These are phyloP conservation scores for Drosophila pandora DNA, from an alignment of 1,140 invertebrate species.

Conservation along the genomic window DNA sequence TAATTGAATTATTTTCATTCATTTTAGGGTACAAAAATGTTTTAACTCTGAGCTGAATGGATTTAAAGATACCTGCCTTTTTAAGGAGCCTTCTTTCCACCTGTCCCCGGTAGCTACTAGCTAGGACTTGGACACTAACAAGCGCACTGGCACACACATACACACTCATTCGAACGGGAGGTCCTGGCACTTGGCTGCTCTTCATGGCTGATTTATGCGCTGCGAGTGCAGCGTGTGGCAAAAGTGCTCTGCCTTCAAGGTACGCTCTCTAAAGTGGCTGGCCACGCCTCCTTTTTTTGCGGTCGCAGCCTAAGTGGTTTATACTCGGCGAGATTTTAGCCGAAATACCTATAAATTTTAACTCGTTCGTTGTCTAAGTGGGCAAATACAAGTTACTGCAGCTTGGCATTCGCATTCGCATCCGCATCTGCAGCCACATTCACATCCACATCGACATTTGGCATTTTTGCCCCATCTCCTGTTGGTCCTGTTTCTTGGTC, in stretches of 20 bases:
- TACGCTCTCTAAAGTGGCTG: slow-evolving; percentile 40
- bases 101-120: slow-evolving; percentile 32
- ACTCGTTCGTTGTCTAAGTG: slow-evolving; percentile 77
- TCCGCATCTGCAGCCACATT: slow-evolving; percentile 30
- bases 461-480: slow-evolving; percentile 25
- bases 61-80: slow-evolving; percentile 10
- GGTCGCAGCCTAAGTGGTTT: slow-evolving; percentile 66
- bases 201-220: slow-evolving; percentile 75
- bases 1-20: too few relatives aligned
- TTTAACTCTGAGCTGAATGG: background rate
- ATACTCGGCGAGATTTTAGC: slow-evolving; percentile 75
- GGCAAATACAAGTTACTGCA: slow-evolving; percentile 65
- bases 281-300: slow-evolving; percentile 32
- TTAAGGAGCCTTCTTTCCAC: slow-evolving; percentile 28
- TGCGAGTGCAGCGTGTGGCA: slow-evolving; percentile 51
- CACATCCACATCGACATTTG: slow-evolving; percentile 52
- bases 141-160: slow-evolving; percentile 6
- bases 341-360: slow-evolving; percentile 82
- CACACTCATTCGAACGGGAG: background rate
- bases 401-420: slow-evolving; percentile 36
- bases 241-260: slow-evolving; percentile 48
- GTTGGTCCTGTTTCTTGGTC: background rate
- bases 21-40: background rate
- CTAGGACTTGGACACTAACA: slow-evolving; percentile 16
- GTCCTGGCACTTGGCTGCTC: slow-evolving; percentile 60